Evolutionary conservation across 2,888 invertebrate species (phyloP).

Genomic region (Frankliniella intonsa): DNA sequence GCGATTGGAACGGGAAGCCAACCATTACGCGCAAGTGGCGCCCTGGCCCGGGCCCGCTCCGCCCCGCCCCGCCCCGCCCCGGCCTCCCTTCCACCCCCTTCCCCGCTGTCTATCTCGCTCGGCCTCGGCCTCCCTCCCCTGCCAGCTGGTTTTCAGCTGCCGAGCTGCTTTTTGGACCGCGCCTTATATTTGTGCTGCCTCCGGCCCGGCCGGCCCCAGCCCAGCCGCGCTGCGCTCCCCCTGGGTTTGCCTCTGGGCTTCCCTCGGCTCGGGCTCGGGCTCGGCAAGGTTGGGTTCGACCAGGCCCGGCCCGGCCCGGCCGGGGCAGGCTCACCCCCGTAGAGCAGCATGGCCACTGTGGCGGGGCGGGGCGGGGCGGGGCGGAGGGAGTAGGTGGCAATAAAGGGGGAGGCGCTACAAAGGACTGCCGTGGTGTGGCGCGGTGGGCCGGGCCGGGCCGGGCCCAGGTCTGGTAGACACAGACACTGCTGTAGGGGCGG

Average conservation of each 20-base stretch:
- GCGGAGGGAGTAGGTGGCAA: background rate
- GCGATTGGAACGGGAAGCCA: conserved; percentile 11
- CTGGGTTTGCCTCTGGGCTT: background rate
- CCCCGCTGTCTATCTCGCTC: background rate
- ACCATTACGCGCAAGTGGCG: conserved; percentile 22
- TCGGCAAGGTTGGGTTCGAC: background rate
- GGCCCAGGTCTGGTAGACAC: too few relatives aligned
- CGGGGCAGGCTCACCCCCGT: background rate
- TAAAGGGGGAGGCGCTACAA: conserved; percentile 21
- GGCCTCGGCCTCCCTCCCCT: background rate
- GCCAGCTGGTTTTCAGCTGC: background rate
- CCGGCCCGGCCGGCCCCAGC: background rate
- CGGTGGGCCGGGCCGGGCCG: too few relatives aligned
- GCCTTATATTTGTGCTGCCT: background rate
- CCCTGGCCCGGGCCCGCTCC: background rate
- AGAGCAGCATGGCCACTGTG: background rate
- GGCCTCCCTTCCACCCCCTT: background rate
- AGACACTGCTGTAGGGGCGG: too few relatives aligned
- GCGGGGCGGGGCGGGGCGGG: background rate
- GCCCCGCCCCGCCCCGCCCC: background rate
- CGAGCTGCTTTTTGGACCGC: background rate
- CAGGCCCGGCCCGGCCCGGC: background rate
- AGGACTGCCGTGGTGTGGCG: background rate
- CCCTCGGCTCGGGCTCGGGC: background rate
- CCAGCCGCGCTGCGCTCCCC: background rate